Base-by-base conservation (phyloP, 1,140 invertebrate species). In the Ylistrum balloti region DNA sequence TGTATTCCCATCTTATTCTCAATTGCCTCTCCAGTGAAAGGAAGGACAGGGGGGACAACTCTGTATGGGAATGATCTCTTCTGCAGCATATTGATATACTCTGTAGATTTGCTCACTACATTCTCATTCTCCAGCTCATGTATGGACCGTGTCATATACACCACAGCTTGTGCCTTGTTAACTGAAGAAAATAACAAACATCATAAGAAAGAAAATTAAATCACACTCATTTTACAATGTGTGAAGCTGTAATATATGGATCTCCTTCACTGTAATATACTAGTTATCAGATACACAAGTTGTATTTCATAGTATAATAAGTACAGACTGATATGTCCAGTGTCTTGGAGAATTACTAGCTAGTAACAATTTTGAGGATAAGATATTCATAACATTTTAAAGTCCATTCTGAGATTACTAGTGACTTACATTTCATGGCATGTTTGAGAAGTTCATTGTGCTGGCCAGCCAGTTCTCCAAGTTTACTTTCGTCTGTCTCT, bases 141-240 rank as follows among this genome's bases (percentile, higher is more conserved):
- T 0, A 95, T 41, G 1, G 95, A 95, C n/a, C 94, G 88, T 17
- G 95, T 96, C 45, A 91, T 90, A 89, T 95, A 96, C 0, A 95
- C 94, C 7, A 95, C 92, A 17, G 93, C 94, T 85, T 95, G 94
- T n/a, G 95, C 91, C 86, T 92, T 92, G 22, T 93, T 89, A 91
- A 96, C 95, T 96, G 89, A 0, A 90, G 90, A n/a, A 86, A 89
- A 87, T 74, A 74, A 28, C 56, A 74, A 45, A 74, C n/a, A 28
- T 28, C 7, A 0, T 74, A 28, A 74, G 87, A 88, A 86, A 56
- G 20, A 85, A 28, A 33, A n/a, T 20, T 7, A 32, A 7, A 38
- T 38, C 35, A 90, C 13, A 32, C n/a, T 13, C 33, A 48, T 41
- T 22, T 48, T 45, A 45, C 22, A 34, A 28, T n/a, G 33, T 11